Evolutionary conservation across 1,140 invertebrate genomes (phyloP).

Genomic region (Drosophila carrolli): DNA sequence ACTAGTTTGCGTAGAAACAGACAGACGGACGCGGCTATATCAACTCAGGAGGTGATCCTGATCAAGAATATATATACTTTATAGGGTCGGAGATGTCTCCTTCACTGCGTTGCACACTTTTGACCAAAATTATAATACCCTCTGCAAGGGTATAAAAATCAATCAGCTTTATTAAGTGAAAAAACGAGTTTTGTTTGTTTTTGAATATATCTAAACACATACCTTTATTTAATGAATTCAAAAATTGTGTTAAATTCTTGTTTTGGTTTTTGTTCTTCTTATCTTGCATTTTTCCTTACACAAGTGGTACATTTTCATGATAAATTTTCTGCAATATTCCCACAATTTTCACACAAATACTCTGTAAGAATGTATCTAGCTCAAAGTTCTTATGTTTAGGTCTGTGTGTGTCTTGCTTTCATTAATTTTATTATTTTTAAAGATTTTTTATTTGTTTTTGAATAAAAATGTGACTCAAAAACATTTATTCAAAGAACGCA

Average conservation of each 20-base stretch:
- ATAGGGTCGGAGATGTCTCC: too few relatives aligned
- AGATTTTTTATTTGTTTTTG: conserved; percentile 52
- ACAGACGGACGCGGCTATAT: too few relatives aligned
- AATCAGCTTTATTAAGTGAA: conserved; percentile 1
- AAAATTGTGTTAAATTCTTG: conserved; percentile 83
- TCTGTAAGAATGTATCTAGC: conserved; percentile 34
- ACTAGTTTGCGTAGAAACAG: too few relatives aligned
- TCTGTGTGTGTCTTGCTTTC: conserved; percentile 36
- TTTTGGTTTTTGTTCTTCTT: conserved; percentile 56
- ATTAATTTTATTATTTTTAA: conserved; percentile 39
- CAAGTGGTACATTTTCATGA: conserved; percentile 62
- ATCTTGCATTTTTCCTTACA: conserved; percentile 34
- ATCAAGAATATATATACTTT: too few relatives aligned
- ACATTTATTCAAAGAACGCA: conserved; percentile 81
- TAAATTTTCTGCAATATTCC: conserved; percentile 42
- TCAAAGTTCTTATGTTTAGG: conserved; percentile 30
- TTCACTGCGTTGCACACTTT: too few relatives aligned
- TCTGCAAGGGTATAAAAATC: too few relatives aligned
- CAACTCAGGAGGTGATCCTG: too few relatives aligned
- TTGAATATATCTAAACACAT: conserved; percentile 83
- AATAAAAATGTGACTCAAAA: conserved; percentile 80
- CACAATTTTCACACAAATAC: conserved; percentile 52
- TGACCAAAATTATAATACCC: too few relatives aligned
- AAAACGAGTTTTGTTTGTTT: conserved; percentile 47
- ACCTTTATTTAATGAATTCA: conserved; percentile 84